Evolutionary conservation across 2,113 vertebrate genomes (phyloP), one percentile per base, ranked within the genome.

Genomic region (Aspidoscelis tigris): DNA sequence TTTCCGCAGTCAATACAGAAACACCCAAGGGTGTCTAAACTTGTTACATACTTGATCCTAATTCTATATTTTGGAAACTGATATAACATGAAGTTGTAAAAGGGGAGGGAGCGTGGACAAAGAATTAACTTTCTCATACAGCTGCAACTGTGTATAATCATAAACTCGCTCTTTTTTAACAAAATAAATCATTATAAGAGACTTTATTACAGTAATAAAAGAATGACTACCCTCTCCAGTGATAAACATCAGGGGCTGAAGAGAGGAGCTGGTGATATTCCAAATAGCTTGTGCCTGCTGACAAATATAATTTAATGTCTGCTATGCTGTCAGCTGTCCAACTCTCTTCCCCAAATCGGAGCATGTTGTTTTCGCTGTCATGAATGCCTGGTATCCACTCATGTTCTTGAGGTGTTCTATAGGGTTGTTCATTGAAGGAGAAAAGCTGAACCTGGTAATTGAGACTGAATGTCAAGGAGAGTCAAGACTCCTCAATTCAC

Each of bases 131-230:
- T 0, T 3, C 81, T 66, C 22, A 88, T 58, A 87, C 41, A 26
- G 85, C 75, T 91, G 33, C 80, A 90, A 2, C 70, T 73, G 77
- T 66, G 68, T 44, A 21, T 78, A 91, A 39, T 53, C 20, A 11
- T 81, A 92, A 93, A 88, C 24, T 24, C 22, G 26, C 21, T 66
- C 22, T 66, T 66, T 66, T 24, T 65, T 3, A 18, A n/a, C 61
- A 74, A 76, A 50, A 53, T 3, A 43, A 89, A 89, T 92, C 81
- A 89, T 95, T 94, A 92, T 92, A 94, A 94, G 88, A 86, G 88
- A 93, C 87, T 97, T 97, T 96, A 97, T 96, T 96, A 95, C 91
- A 87, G 87, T 90, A 95, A 93, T 96, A 96, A 96, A 97, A 73
- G 93, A 88, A 88, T 92, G 89, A 96, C 93, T 94, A 93, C 89